A percentile compares a stretch with the other conserved stretches of the same genome.
Conservation (phyloP, 23 tunicate species). For the Botrylloides violaceus region DNA sequence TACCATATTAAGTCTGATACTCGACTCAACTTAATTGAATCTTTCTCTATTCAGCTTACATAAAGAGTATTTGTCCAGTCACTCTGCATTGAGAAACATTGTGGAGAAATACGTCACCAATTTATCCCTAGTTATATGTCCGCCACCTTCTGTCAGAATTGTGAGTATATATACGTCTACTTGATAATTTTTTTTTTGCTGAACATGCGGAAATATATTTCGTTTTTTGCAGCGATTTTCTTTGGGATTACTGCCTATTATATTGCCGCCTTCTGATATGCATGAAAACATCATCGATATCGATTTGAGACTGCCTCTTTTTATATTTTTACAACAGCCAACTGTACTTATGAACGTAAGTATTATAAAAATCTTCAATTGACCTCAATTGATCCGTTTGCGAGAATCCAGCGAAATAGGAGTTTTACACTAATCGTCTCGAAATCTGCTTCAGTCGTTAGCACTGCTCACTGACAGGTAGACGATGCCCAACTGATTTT, state of each 20-base stretch:
- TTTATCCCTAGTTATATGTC: slow-evolving; percentile 54
- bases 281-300: slow-evolving; percentile 34
- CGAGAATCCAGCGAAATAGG: too few relatives aligned
- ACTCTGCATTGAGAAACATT: slow-evolving; percentile 13
- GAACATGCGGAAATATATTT: neutral
- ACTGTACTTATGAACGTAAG: slow-evolving; percentile 38
- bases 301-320: slow-evolving; percentile 43
- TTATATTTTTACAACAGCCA: slow-evolving; percentile 39
- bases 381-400: too few relatives aligned
- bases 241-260: slow-evolving; percentile 37
- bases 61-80: slow-evolving; percentile 23
- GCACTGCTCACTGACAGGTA: too few relatives aligned
- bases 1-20: too few relatives aligned
- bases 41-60: slow-evolving; percentile 32
- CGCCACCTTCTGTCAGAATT: slow-evolving; percentile 38
- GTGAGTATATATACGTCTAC: slow-evolving; percentile 29
- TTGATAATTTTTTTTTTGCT: too few relatives aligned
- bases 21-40: too few relatives aligned
- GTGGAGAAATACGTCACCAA: slow-evolving; percentile 66
- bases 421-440: too few relatives aligned
- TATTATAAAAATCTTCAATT: too few relatives aligned
- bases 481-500: too few relatives aligned
- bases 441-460: too few relatives aligned
- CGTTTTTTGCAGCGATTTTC: slow-evolving; percentile 29
- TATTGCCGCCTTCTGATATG: slow-evolving; percentile 30